phyloP scores from a whole-genome alignment of 2,113 vertebrate genomes.

The Oophaga pumilio region DNA sequence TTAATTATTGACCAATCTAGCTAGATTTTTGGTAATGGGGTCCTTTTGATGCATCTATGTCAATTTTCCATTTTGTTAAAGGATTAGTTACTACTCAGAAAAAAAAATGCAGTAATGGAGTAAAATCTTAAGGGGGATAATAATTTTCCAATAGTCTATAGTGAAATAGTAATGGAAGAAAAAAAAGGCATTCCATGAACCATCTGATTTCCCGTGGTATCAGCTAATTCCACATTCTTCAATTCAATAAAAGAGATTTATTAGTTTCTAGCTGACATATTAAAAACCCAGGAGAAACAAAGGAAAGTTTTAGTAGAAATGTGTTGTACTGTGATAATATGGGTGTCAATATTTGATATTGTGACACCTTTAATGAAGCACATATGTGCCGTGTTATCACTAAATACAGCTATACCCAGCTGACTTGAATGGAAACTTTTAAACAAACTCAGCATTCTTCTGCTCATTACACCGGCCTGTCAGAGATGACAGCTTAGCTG shows the following conservation, averaged over 20 bases:
- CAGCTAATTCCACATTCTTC: constrained; percentile 43
- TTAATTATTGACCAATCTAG: not conserved
- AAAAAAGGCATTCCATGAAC: constrained; percentile 21
- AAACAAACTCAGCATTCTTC: constrained; percentile 72
- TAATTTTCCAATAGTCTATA: not conserved
- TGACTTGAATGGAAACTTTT: constrained; percentile 72
- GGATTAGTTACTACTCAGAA: not conserved
- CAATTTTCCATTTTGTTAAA: not conserved
- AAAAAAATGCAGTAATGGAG: not conserved
- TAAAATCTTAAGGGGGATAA: not conserved
- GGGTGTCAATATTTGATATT: constrained; percentile 67
- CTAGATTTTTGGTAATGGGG: not conserved
- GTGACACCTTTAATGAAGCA: constrained; percentile 70
- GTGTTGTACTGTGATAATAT: constrained; percentile 66
- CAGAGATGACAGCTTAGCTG: constrained; percentile 78
- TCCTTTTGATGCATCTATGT: not conserved
- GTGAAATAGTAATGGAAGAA: not conserved
- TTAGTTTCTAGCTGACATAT: constrained; percentile 50
- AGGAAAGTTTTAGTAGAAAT: constrained; percentile 63
- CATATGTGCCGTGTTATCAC: constrained; percentile 67
- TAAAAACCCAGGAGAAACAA: constrained; percentile 52
- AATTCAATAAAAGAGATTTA: constrained; percentile 40
- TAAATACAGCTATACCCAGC: constrained; percentile 73
- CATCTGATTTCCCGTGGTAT: constrained; percentile 45
- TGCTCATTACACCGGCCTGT: constrained; percentile 77